These are phyloP conservation scores for Metopia argyrocephala DNA, from an alignment of 2,888 invertebrate genomes.

Conservation along the genomic window DNA sequence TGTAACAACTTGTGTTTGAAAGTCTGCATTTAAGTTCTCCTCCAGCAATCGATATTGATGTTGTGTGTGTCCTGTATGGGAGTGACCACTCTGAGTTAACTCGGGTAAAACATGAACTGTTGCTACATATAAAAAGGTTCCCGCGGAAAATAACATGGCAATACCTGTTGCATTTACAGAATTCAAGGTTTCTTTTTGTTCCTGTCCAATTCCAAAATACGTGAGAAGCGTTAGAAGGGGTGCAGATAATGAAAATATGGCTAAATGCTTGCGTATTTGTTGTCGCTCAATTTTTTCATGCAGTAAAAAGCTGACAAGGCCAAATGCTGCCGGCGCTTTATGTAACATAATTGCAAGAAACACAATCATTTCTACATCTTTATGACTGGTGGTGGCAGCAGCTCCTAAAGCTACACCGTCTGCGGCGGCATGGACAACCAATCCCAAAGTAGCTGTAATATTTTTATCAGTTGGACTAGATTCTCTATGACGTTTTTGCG, in stretches of 20 bases:
- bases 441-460: slow-evolving; percentile 95
- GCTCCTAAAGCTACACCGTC: slow-evolving; percentile 99
- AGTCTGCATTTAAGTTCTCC: slow-evolving; percentile 68
- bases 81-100: slow-evolving; percentile 83
- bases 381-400: slow-evolving; percentile 96
- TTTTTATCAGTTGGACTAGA: slow-evolving; percentile 83
- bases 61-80: slow-evolving; percentile 69
- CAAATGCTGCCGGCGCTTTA: slow-evolving; percentile 99
- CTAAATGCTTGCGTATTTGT: slow-evolving; percentile 91
- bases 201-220: slow-evolving; percentile 95
- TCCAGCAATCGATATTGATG: slow-evolving; percentile 73
- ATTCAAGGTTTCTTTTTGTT: slow-evolving; percentile 93
- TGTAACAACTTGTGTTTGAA: slow-evolving; percentile 16
- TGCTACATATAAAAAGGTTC: slow-evolving; percentile 98
- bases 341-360: slow-evolving; percentile 99
- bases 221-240: slow-evolving; percentile 94
- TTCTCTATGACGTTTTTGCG: slow-evolving; percentile 78
- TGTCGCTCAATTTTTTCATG: slow-evolving; percentile 95
- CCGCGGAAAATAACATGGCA: slow-evolving; percentile 99
- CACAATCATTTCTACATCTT: slow-evolving; percentile 97
- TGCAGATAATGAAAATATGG: slow-evolving; percentile 95
- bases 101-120: slow-evolving; percentile 99
- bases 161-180: slow-evolving; percentile 95
- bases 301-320: slow-evolving; percentile 96
- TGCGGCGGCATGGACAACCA: slow-evolving; percentile 98